Percentiles rank a stretch among this genome's conserved stretches.
Conservation (phyloP, 2,888 invertebrate species). For the Choreutis nemorana region DNA sequence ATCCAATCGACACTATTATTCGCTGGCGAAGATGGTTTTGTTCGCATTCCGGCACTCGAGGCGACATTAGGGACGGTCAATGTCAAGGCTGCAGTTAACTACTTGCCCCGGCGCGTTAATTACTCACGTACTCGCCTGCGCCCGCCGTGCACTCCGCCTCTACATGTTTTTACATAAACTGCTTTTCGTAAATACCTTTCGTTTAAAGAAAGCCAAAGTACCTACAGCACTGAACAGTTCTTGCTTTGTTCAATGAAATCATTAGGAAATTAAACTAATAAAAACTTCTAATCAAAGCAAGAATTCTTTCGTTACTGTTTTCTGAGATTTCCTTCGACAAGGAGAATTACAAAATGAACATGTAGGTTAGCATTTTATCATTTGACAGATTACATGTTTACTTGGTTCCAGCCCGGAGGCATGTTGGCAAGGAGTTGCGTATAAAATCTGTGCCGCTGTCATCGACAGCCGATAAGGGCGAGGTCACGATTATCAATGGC, state of each 20-base stretch:
- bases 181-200: too few relatives aligned
- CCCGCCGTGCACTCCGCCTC: neutral
- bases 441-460: conserved; percentile 24
- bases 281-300: too few relatives aligned
- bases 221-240: too few relatives aligned
- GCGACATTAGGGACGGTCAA: conserved; percentile 52
- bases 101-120: conserved; percentile 35
- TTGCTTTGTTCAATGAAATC: too few relatives aligned
- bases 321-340: too few relatives aligned
- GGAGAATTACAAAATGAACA: too few relatives aligned
- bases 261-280: too few relatives aligned
- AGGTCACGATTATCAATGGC: conserved; percentile 63
- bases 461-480: conserved; percentile 52
- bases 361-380: too few relatives aligned
- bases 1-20: conserved; percentile 56
- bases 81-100: conserved; percentile 61
- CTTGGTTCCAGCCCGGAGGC: neutral
- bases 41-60: conserved; percentile 51
- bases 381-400: neutral
- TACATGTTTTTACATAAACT: conserved; percentile 1
- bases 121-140: conserved; percentile 36
- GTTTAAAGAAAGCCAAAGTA: too few relatives aligned
- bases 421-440: neutral
- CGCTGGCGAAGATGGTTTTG: conserved; percentile 51
- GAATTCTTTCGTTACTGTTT: too few relatives aligned